These are phyloP conservation scores for Bhutanitis thaidina DNA, from an alignment of 2,888 invertebrate species.

Conservation along the genomic window DNA sequence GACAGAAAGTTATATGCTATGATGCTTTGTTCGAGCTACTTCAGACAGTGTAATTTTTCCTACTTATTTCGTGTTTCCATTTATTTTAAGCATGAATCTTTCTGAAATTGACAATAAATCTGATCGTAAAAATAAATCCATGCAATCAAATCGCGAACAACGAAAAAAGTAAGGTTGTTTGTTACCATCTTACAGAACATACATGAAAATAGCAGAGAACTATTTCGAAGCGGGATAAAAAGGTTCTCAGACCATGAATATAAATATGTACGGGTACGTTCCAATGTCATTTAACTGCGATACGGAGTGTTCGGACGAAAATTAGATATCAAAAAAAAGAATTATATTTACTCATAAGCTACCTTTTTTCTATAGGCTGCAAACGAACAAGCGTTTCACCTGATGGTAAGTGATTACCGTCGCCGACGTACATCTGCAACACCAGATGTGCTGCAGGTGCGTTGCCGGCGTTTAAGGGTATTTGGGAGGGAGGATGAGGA, in stretches of 20 bases:
- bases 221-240: conserved; percentile 61
- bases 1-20: too few species aligned
- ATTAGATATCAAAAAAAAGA: conserved; percentile 8
- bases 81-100: conserved; percentile 55
- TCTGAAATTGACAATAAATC: conserved; percentile 70
- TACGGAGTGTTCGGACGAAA: conserved; percentile 35
- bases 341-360: neutral
- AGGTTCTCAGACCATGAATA: conserved; percentile 66
- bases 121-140: conserved; percentile 76
- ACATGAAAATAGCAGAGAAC: conserved; percentile 62
- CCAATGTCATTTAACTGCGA: conserved; percentile 44
- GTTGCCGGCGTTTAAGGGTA: too few species aligned
- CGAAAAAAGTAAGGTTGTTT: conserved; percentile 72
- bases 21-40: too few species aligned
- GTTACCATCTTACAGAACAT: conserved; percentile 64
- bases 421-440: too few species aligned
- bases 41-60: too few species aligned
- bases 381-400: too few species aligned
- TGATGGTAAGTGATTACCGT: too few species aligned
- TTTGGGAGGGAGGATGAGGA: too few species aligned
- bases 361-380: too few species aligned
- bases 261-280: conserved; percentile 56
- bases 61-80: conserved; percentile 35
- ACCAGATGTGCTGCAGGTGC: too few species aligned
- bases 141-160: conserved; percentile 73